A percentile compares a stretch with the other conserved stretches of the same genome.
Evolutionary conservation across 2,888 invertebrate species (phyloP).

Genomic region (Chymomyza fuscimana): DNA sequence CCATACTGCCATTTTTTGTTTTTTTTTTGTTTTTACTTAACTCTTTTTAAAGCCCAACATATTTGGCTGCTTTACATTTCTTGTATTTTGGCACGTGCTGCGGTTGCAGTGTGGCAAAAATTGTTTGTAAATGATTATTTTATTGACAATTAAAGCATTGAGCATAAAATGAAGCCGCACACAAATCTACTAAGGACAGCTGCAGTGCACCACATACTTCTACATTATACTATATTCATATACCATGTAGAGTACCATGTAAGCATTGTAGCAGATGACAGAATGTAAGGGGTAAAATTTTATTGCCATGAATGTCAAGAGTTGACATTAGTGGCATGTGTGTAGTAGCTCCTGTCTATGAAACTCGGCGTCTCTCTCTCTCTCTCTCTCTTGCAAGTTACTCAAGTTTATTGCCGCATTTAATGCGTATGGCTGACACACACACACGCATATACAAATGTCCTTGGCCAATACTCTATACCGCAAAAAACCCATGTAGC

Average conservation of each 20-base stretch:
- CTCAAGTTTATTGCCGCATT: conserved; percentile 64
- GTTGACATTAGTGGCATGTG: conserved; percentile 55
- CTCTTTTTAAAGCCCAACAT: not conserved
- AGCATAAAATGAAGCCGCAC: conserved; percentile 51
- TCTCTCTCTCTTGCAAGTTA: conserved; percentile 34
- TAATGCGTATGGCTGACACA: conserved; percentile 24
- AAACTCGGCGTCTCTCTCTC: not conserved
- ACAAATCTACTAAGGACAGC: conserved; percentile 35
- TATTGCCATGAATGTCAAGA: conserved; percentile 61
- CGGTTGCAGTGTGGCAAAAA: conserved; percentile 52
- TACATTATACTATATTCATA: not conserved
- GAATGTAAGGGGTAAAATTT: conserved; percentile 50
- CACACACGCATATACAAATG: conserved; percentile 54
- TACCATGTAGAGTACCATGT: conserved; percentile 8
- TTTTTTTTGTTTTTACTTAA: not conserved
- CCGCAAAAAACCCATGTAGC: conserved; percentile 5
- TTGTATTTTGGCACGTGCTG: conserved; percentile 61
- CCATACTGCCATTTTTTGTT: not conserved
- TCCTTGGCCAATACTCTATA: conserved; percentile 32
- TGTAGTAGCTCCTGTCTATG: not conserved
- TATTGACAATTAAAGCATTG: conserved; percentile 68
- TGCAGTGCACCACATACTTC: not conserved
- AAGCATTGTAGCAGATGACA: conserved; percentile 25
- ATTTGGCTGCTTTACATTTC: conserved; percentile 46
- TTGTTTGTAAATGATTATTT: conserved; percentile 67